These are phyloP conservation scores for Rugalucina vietnamica DNA, from an alignment of 2,888 invertebrate genomes.

Conservation along the genomic window DNA sequence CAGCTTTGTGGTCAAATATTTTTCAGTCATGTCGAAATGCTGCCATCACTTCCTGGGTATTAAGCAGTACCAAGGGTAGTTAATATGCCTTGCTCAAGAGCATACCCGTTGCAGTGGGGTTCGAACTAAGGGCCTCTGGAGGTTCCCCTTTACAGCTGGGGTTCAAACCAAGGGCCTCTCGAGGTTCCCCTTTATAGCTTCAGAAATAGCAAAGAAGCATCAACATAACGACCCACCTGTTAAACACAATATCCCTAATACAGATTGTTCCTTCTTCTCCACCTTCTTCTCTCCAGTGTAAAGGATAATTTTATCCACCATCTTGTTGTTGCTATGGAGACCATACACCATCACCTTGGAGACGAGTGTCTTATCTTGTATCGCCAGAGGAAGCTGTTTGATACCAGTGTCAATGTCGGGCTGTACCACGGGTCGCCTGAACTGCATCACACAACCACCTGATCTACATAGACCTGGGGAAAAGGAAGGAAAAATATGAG, in stretches of 20 bases:
- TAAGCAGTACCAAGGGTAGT: too few species aligned
- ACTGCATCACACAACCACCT: slow-evolving; percentile 62
- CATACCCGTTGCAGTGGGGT: too few species aligned
- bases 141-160: too few species aligned
- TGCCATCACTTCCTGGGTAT: too few species aligned
- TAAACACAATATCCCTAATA: slow-evolving; percentile 36
- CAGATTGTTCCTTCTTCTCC: neutral
- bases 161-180: too few species aligned
- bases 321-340: slow-evolving; percentile 43
- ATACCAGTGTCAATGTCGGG: slow-evolving; percentile 13
- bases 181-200: too few species aligned
- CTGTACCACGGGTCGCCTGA: slow-evolving; percentile 15
- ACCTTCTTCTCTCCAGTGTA: slow-evolving; percentile 55
- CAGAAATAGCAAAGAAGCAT: too few species aligned
- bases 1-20: too few species aligned
- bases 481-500: too few species aligned
- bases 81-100: too few species aligned
- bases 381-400: slow-evolving; percentile 26
- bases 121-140: too few species aligned
- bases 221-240: neutral
- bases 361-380: slow-evolving; percentile 42
- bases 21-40: too few species aligned
- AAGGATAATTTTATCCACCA: slow-evolving; percentile 55
- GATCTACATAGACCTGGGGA: slow-evolving; percentile 68
- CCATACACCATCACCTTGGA: slow-evolving; percentile 63